These are phyloP conservation scores for Pristionchus arcanus DNA, from an alignment of 2,888 invertebrate species.

Conservation along the genomic window DNA sequence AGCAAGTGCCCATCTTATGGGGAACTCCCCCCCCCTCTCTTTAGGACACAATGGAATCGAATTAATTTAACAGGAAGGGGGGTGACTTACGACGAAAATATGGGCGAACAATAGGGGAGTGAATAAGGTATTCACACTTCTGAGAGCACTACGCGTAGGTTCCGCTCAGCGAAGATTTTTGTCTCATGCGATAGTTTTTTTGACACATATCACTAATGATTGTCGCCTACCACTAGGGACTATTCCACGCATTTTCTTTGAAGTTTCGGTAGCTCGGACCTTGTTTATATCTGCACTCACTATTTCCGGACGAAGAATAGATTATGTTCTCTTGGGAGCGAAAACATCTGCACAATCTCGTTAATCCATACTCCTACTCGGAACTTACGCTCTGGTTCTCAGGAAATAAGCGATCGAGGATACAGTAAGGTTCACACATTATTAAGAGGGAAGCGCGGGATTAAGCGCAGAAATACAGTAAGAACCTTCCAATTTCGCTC, in stretches of 20 bases:
- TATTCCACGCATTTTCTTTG: too few species aligned
- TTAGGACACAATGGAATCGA: not conserved
- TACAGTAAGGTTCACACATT: too few species aligned
- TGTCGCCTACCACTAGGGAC: too few species aligned
- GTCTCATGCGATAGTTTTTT: too few species aligned
- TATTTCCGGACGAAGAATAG: too few species aligned
- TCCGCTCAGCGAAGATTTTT: too few species aligned
- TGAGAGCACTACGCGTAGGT: not conserved
- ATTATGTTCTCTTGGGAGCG: too few species aligned
- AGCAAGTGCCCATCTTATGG: not conserved
- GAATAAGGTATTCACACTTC: not conserved
- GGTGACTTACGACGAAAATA: constrained; percentile 23
- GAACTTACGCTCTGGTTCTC: not conserved
- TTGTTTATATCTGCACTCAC: too few species aligned
- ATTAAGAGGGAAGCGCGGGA: too few species aligned
- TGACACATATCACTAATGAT: too few species aligned
- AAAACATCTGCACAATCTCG: not conserved
- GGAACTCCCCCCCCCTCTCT: not conserved
- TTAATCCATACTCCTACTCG: not conserved
- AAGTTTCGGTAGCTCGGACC: too few species aligned
- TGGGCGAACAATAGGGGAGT: not conserved
- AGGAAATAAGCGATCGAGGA: too few species aligned
- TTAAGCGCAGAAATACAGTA: not conserved
- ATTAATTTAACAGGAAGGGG: constrained; percentile 20
- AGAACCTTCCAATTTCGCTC: not conserved